Percentiles rank a stretch among this genome's conserved stretches.
phyloP scores from a whole-genome alignment of 2,888 invertebrate species.

The Drosophila flavopinicola region DNA sequence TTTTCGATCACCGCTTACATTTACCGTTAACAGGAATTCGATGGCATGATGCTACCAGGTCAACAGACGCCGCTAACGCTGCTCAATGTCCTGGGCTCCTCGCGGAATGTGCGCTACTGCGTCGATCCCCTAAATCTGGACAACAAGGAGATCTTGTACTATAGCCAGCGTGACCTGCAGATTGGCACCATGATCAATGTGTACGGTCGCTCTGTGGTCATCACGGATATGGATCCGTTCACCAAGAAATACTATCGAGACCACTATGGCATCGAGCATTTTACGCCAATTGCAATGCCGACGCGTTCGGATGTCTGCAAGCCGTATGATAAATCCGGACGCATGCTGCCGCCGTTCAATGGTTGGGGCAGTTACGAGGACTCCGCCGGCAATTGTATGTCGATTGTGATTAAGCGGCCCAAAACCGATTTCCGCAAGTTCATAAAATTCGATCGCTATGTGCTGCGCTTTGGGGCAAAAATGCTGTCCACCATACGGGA shows the following conservation, averaged over 20 bases:
- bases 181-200: slow-evolving; percentile 93
- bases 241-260: slow-evolving; percentile 93
- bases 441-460: slow-evolving; percentile 90
- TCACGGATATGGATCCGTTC: slow-evolving; percentile 93
- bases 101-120: slow-evolving; percentile 85
- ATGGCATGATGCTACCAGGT: slow-evolving; percentile 84
- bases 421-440: slow-evolving; percentile 92
- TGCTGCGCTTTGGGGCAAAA: slow-evolving; percentile 91
- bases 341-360: slow-evolving; percentile 92
- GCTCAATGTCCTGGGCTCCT: slow-evolving; percentile 87
- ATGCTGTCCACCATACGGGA: slow-evolving; percentile 90
- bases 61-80: slow-evolving; percentile 85
- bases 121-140: slow-evolving; percentile 86
- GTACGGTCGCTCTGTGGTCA: slow-evolving; percentile 91
- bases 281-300: slow-evolving; percentile 76
- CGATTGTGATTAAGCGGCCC: slow-evolving; percentile 91
- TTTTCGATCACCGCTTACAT: not conserved
- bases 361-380: slow-evolving; percentile 96
- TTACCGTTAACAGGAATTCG: slow-evolving; percentile 64
- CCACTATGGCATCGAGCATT: slow-evolving; percentile 83
- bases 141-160: slow-evolving; percentile 82
- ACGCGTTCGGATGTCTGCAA: slow-evolving; percentile 64
- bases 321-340: slow-evolving; percentile 57
- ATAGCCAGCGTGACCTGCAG: slow-evolving; percentile 87
- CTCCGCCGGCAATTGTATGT: slow-evolving; percentile 93